Percentiles rank a stretch among this genome's conserved stretches.
Conservation (phyloP, 2,888 invertebrate species). For the Diarsia rubi region DNA sequence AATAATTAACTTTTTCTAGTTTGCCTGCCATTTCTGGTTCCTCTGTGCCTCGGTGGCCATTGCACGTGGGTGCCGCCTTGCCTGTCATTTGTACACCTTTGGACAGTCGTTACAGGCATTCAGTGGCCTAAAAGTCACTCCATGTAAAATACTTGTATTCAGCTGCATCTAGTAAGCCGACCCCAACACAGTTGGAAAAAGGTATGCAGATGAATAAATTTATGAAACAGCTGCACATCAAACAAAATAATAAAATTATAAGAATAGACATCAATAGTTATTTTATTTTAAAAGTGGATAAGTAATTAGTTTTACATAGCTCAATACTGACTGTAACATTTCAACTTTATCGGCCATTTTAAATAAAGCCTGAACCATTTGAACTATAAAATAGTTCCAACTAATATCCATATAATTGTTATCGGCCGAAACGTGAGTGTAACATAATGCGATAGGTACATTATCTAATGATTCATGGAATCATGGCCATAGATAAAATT, state of each 20-base stretch:
- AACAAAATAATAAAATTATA: slow-evolving; percentile 10
- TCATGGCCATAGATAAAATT: slow-evolving; percentile 14
- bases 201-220: background rate
- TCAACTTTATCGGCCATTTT: slow-evolving; percentile 43
- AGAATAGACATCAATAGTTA: background rate
- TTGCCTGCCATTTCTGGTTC: background rate
- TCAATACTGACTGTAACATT: slow-evolving; percentile 29
- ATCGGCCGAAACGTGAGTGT: slow-evolving; percentile 26
- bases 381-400: slow-evolving; percentile 19
- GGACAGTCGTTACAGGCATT: too few relatives aligned
- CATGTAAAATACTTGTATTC: too few relatives aligned
- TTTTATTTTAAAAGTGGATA: slow-evolving; percentile 9
- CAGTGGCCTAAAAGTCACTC: too few relatives aligned
- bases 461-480: slow-evolving; percentile 12
- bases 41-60: too few relatives aligned
- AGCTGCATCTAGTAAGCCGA: too few relatives aligned
- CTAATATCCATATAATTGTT: slow-evolving; percentile 19
- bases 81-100: too few relatives aligned
- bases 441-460: slow-evolving; percentile 9
- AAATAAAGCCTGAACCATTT: slow-evolving; percentile 27
- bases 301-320: slow-evolving; percentile 39
- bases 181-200: too few relatives aligned
- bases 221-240: background rate
- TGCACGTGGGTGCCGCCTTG: too few relatives aligned
- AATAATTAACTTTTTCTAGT: background rate